phyloP scores from a whole-genome alignment of 1,140 invertebrate species.

The Cyrtorhinus lividipennis region DNA sequence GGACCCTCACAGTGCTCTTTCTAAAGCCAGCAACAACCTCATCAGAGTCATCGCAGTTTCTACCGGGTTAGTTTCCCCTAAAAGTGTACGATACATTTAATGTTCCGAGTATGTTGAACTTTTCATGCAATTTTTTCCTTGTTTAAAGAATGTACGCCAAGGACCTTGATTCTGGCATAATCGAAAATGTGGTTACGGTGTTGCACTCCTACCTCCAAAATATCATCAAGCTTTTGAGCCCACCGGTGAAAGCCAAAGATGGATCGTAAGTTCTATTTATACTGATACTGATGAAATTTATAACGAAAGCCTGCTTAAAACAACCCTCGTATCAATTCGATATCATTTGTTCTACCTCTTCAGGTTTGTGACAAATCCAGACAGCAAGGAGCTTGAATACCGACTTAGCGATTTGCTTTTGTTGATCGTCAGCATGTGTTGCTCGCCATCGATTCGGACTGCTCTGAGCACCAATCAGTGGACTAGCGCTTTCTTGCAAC shows the following conservation, averaged over 20 bases:
- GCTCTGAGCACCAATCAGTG: conserved; percentile 15
- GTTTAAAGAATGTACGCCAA: conserved; percentile 35
- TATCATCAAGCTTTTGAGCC: conserved; percentile 16
- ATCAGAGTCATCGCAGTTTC: conserved; percentile 42
- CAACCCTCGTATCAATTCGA: too few relatives aligned
- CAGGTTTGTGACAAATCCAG: background rate
- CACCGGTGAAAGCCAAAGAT: background rate
- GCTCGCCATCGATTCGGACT: conserved; percentile 7
- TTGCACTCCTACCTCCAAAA: conserved; percentile 33
- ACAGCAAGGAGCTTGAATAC: conserved; percentile 12
- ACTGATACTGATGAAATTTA: background rate
- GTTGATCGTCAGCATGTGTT: conserved; percentile 14
- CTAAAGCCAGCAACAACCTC: conserved; percentile 33
- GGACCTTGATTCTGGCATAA: conserved; percentile 32
- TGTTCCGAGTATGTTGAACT: background rate
- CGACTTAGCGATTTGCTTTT: conserved; percentile 16
- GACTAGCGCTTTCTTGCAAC: conserved; percentile 13
- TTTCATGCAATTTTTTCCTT: background rate
- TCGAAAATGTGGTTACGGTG: conserved; percentile 33
- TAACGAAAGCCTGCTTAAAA: too few relatives aligned
- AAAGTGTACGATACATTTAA: background rate
- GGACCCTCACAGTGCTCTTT: conserved; percentile 21
- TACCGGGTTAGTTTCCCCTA: conserved; percentile 27
- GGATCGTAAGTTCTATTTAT: background rate
- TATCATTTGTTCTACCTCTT: too few relatives aligned